Conservation (phyloP, 2,113 vertebrate genomes). For the Lanius ludovicianus region DNA sequence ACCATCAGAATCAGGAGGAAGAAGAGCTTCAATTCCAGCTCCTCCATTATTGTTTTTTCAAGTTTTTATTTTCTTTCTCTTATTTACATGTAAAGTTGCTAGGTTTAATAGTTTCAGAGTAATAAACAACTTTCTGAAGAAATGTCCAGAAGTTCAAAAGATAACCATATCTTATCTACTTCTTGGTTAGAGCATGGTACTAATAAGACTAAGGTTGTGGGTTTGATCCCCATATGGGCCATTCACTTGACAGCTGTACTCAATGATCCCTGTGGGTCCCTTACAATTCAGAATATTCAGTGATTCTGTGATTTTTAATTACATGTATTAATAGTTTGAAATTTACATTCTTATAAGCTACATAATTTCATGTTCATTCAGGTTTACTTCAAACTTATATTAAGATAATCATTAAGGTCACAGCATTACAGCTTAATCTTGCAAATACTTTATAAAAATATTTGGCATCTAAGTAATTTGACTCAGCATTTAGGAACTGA, state of each 20-base stretch:
- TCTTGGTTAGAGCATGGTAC: not conserved
- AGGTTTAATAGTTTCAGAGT: not conserved
- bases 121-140: not conserved
- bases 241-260: too few species aligned
- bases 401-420: not conserved
- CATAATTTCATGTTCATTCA: not conserved
- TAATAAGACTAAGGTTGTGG: not conserved
- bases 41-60: not conserved
- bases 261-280: not conserved
- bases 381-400: not conserved
- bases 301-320: not conserved
- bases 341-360: not conserved
- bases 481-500: not conserved
- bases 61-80: not conserved
- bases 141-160: not conserved
- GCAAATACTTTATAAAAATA: not conserved
- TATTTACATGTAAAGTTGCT: not conserved
- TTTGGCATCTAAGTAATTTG: not conserved
- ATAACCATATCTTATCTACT: not conserved
- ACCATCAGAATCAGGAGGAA: not conserved
- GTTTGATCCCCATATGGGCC: accelerated
- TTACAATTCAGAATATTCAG: not conserved
- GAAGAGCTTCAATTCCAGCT: not conserved
- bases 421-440: not conserved
- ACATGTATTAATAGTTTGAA: not conserved